Conservation (phyloP, 2,113 vertebrate species). For the Heterotilapia buettikoferi region DNA sequence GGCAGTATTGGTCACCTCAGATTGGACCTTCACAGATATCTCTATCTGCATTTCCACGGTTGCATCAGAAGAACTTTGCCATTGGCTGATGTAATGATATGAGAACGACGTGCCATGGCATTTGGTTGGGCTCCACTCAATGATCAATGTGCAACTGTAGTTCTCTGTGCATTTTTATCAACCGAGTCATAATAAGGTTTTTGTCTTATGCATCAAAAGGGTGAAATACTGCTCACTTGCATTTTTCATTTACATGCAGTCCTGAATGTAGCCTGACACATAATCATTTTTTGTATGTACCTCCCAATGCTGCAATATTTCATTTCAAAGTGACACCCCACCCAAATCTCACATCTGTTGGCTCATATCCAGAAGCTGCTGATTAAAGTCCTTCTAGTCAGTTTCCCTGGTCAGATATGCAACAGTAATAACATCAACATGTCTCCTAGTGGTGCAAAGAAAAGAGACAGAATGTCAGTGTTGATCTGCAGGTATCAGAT, state of each 20-base stretch:
- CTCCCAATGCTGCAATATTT: neutral
- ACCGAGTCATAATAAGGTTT: neutral
- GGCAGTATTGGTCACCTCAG: neutral
- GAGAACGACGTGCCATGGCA: neutral
- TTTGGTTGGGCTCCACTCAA: neutral
- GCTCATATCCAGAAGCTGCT: neutral
- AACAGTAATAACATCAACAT: neutral
- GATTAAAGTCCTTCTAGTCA: neutral
- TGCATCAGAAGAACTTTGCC: neutral
- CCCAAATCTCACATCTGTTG: neutral
- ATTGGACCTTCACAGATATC: neutral
- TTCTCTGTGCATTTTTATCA: neutral
- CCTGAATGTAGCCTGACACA: neutral
- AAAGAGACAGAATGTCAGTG: neutral
- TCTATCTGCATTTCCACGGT: neutral
- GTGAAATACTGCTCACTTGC: neutral
- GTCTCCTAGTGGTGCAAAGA: neutral
- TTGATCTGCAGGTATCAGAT: neutral
- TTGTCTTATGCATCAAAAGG: neutral
- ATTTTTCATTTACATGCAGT: neutral
- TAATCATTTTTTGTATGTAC: neutral
- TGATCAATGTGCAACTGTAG: neutral
- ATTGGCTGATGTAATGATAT: neutral
- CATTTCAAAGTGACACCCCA: neutral
- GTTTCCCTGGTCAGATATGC: neutral